phyloP scores from a whole-genome alignment of 2,888 invertebrate genomes.

The Stomorhina lunata region DNA sequence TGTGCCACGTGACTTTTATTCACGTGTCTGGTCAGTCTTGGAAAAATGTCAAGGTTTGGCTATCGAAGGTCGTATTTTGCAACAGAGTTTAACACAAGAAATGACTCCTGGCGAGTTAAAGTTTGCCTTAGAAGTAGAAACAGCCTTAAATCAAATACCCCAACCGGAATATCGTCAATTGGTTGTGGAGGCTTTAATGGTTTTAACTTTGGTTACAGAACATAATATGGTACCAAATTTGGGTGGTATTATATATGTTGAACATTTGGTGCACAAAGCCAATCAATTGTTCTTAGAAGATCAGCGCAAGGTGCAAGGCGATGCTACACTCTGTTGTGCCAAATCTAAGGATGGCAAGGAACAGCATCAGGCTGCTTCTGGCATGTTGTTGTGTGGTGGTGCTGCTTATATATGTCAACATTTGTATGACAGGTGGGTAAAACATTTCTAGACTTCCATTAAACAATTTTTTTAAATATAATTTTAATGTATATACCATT shows the following conservation, averaged over 20 bases:
- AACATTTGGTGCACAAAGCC: slow-evolving; percentile 95
- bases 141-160: slow-evolving; percentile 96
- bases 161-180: slow-evolving; percentile 99
- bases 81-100: slow-evolving; percentile 96
- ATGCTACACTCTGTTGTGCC: slow-evolving; percentile 96
- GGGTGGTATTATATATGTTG: slow-evolving; percentile 92
- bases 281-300: slow-evolving; percentile 97
- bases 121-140: slow-evolving; percentile 98
- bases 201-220: slow-evolving; percentile 93
- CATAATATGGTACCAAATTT: slow-evolving; percentile 89
- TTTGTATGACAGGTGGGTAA: slow-evolving; percentile 88
- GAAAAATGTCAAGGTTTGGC: slow-evolving; percentile 96
- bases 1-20: slow-evolving; percentile 98
- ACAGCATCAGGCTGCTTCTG: slow-evolving; percentile 82
- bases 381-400: slow-evolving; percentile 91
- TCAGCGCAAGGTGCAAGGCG: slow-evolving; percentile 94
- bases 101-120: slow-evolving; percentile 99
- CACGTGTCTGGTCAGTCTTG: slow-evolving; percentile 94
- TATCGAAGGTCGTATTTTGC: slow-evolving; percentile 94
- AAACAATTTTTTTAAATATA: not conserved
- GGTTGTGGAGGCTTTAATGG: slow-evolving; percentile 98
- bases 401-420: slow-evolving; percentile 97
- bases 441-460: no score
- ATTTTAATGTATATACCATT: not conserved
- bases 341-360: slow-evolving; percentile 85